Base-by-base conservation (phyloP, 2,888 invertebrate genomes). In the Caenorhabditis angaria region DNA sequence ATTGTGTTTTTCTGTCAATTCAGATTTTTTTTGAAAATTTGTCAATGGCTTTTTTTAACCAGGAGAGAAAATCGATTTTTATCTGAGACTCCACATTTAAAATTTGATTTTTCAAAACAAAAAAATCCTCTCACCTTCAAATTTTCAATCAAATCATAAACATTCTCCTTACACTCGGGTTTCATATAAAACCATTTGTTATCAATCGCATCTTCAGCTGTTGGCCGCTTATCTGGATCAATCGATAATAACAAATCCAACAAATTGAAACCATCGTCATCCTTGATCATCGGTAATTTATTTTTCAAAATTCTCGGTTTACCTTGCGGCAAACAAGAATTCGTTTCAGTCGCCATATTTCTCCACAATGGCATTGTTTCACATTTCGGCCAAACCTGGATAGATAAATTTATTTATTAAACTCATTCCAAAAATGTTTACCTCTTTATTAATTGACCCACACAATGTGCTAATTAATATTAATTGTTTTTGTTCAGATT, bases 171-270 rank as follows among this genome's bases (percentile, higher is more conserved):
- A 0, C 97, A 96, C 93, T 95, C 93, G 0, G 99, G 97, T 88
- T 96, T 95, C 5, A 93, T 93, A 95, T 95, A 99, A 90, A 99
- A 99, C 90, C 97, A 99, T 88, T 96, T 95, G 87, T 99, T 97
- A 89, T 96, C 95, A 1, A 99, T 88, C 2, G 82, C 82, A 28
- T 93, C 93, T 88, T 97, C 96, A 0, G 95, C 93, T 87, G 96
- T 94, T 65, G 90, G 91, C 69, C 95, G 90, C 88, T 94, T 94
- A 0, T 92, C 91, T 0, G 99, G 99, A 89, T 99, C 96, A 58
- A 99, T 89, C 10, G 94, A 93, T 54, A 99, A 89, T 24, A 99
- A 89, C 87, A 93, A 94, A 87, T 99, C 97, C 0, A 99, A 89
- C 18, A 99, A 90, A 88, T 97, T 96, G 85, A 97, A 93, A 0